phyloP scores from a whole-genome alignment of 2,113 vertebrate genomes.

The Microtus ochrogaster region DNA sequence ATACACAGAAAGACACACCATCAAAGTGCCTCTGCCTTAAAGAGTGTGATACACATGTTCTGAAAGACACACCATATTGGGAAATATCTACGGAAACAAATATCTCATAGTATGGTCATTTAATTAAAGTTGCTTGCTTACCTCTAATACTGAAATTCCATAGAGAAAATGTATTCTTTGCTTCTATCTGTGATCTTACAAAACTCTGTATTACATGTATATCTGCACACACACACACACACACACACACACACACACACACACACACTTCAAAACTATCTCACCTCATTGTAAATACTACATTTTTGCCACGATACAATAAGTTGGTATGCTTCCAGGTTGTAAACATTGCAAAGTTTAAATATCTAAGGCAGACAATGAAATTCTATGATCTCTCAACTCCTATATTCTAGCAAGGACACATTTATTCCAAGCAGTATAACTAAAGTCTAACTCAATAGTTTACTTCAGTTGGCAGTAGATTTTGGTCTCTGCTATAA shows the following conservation, averaged over 20 bases:
- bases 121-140: not conserved
- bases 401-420: not conserved
- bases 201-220: not conserved
- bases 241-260: not conserved
- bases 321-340: not conserved
- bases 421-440: not conserved
- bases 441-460: conserved; percentile 10
- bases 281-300: not conserved
- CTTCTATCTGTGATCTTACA: not conserved
- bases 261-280: not conserved
- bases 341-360: not conserved
- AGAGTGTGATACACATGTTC: not conserved
- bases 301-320: not conserved
- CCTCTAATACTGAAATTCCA: conserved; percentile 3
- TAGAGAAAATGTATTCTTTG: not conserved
- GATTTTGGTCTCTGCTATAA: conserved; percentile 1
- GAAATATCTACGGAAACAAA: conserved; percentile 24
- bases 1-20: not conserved
- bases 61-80: not conserved
- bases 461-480: conserved; percentile 5
- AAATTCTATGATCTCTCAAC: not conserved
- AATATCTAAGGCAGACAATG: not conserved
- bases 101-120: not conserved
- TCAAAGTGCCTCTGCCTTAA: not conserved
- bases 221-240: not conserved